A percentile compares a stretch with the other conserved stretches of the same genome.
These are phyloP conservation scores for Intellagama lesueurii DNA, from an alignment of 2,797 vertebrate species.

Conservation along the genomic window DNA sequence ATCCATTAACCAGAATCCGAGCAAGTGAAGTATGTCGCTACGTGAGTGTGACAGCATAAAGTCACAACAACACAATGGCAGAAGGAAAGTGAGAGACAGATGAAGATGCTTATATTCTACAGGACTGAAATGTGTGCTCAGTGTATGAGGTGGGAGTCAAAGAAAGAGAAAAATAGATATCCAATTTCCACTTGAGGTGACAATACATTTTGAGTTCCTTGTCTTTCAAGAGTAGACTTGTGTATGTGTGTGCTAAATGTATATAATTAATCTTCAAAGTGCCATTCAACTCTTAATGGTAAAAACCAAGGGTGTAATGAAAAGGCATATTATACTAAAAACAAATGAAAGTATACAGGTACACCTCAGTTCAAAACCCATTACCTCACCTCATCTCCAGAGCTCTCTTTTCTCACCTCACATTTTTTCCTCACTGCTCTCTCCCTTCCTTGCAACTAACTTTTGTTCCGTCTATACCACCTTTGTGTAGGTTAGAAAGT, in stretches of 20 bases:
- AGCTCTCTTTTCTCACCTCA: no score
- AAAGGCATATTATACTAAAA: conserved; percentile 16
- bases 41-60: conserved; percentile 22
- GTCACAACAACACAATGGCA: conserved; percentile 13
- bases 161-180: conserved; percentile 47
- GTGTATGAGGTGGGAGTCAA: conserved; percentile 30
- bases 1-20: conserved; percentile 43
- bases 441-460: no score
- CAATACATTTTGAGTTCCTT: conserved; percentile 32
- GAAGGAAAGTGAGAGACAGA: neutral
- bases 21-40: conserved; percentile 32
- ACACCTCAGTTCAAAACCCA: neutral
- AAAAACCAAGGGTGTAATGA: conserved; percentile 29
- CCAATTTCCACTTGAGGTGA: conserved; percentile 8
- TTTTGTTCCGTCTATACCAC: no score
- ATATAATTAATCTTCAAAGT: conserved; percentile 13
- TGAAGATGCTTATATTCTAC: conserved; percentile 34
- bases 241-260: neutral
- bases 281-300: conserved; percentile 44
- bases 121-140: neutral
- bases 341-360: no score
- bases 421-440: no score
- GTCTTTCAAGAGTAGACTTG: conserved; percentile 24
- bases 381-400: neutral
- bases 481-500: no score